These are phyloP conservation scores for Pteromalus puparum DNA, from an alignment of 1,140 invertebrate genomes.

Conservation along the genomic window DNA sequence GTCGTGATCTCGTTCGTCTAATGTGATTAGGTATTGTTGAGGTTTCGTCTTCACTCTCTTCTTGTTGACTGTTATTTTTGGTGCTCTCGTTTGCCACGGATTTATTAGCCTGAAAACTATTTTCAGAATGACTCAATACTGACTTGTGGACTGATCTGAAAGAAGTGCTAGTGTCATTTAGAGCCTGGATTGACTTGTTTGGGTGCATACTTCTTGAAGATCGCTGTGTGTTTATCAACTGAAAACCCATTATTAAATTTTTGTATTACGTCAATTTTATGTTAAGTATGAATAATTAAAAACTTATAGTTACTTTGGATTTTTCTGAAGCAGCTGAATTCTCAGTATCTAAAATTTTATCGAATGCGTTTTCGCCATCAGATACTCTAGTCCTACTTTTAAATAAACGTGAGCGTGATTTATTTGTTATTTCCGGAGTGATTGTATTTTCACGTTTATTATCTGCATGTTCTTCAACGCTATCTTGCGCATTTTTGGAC, in stretches of 20 bases:
- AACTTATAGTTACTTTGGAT: not conserved
- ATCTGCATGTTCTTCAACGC: too few species aligned
- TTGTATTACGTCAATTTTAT: not conserved
- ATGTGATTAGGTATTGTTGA: conserved; percentile 33
- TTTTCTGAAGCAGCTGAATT: not conserved
- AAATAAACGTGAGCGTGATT: not conserved
- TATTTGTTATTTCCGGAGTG: not conserved
- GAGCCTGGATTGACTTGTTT: not conserved
- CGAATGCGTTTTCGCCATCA: not conserved
- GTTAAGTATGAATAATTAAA: not conserved
- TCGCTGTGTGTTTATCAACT: not conserved
- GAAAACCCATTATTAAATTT: not conserved
- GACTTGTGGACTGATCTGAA: not conserved
- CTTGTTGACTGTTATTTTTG: not conserved
- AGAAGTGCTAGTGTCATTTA: not conserved
- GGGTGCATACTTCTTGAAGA: not conserved
- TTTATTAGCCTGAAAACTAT: not conserved
- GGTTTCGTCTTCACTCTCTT: conserved; percentile 14
- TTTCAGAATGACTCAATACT: not conserved
- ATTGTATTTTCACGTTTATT: too few species aligned
- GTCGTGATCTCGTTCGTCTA: conserved; percentile 18
- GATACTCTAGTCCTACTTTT: not conserved
- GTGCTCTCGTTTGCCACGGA: not conserved
- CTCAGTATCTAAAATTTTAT: not conserved
- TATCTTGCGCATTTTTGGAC: not conserved